Percentiles rank a stretch among this genome's conserved stretches.
Conservation (phyloP, 2,113 vertebrate genomes). For the Herpetotheres cachinnans region DNA sequence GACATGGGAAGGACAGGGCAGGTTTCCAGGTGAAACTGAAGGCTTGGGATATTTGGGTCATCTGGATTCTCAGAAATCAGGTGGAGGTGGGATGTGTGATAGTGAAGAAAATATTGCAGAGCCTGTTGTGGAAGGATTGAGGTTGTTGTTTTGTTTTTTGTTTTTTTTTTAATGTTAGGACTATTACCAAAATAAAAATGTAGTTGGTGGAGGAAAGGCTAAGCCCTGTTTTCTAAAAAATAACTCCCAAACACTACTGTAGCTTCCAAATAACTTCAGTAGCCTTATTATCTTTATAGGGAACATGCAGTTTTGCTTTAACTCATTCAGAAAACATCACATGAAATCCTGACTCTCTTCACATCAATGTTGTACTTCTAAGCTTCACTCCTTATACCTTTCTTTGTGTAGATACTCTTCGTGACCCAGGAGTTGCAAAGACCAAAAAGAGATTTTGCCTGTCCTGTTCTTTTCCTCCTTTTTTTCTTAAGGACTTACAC, state of each 20-base stretch:
- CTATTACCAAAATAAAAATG: background rate
- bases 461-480: background rate
- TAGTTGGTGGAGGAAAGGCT: background rate
- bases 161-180: background rate
- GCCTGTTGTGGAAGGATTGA: background rate
- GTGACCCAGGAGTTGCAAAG: background rate
- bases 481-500: background rate
- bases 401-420: background rate
- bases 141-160: background rate
- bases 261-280: background rate
- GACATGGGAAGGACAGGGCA: background rate
- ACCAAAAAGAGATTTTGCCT: background rate
- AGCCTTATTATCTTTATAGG: background rate
- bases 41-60: background rate
- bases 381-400: background rate
- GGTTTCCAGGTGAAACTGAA: background rate
- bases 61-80: background rate
- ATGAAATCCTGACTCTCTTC: background rate
- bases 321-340: background rate
- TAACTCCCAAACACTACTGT: background rate
- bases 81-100: background rate
- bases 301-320: background rate
- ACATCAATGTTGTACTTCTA: background rate
- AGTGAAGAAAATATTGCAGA: background rate
- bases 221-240: background rate